A percentile compares a stretch with the other conserved stretches of the same genome.
Conservation (phyloP, 2,888 invertebrate species). For the Antheraea yamamai region DNA sequence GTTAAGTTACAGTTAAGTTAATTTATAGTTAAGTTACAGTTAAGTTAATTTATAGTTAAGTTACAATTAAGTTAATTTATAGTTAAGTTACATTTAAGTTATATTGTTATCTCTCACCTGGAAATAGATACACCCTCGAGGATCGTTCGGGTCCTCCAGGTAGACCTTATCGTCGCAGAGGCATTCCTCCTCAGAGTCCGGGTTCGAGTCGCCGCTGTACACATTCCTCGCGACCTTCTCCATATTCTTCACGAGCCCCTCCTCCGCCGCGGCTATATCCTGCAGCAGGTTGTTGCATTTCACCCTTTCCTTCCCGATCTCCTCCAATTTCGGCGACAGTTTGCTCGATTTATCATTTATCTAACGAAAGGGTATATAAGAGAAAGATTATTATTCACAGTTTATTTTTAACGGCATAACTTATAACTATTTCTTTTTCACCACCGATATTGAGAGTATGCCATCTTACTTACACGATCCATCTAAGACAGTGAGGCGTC, state of each 20-base stretch:
- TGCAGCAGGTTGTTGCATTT: slow-evolving; percentile 59
- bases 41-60: too few species aligned
- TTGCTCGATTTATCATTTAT: neutral
- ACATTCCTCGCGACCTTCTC: slow-evolving; percentile 42
- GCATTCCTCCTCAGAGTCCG: slow-evolving; percentile 38
- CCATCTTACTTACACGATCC: too few species aligned
- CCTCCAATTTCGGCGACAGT: neutral
- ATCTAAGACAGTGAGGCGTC: too few species aligned
- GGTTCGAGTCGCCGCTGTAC: slow-evolving; percentile 28
- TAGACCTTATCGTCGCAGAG: slow-evolving; percentile 51
- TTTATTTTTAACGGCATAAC: too few species aligned
- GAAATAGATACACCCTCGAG: slow-evolving; percentile 84
- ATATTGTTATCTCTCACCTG: slow-evolving; percentile 63
- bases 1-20: neutral
- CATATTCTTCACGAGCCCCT: slow-evolving; percentile 47
- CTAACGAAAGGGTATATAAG: neutral
- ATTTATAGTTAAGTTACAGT: neutral
- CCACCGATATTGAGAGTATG: too few species aligned
- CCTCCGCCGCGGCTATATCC: slow-evolving; percentile 53
- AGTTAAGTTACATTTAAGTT: too few species aligned
- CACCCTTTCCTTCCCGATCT: neutral
- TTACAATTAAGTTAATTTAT: too few species aligned
- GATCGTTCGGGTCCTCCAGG: slow-evolving; percentile 73
- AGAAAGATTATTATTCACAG: too few species aligned
- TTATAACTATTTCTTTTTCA: too few species aligned